Percentiles rank a stretch among this genome's conserved stretches.
phyloP scores from a whole-genome alignment of 2,113 vertebrate genomes.

The Xenopus laevis region DNA sequence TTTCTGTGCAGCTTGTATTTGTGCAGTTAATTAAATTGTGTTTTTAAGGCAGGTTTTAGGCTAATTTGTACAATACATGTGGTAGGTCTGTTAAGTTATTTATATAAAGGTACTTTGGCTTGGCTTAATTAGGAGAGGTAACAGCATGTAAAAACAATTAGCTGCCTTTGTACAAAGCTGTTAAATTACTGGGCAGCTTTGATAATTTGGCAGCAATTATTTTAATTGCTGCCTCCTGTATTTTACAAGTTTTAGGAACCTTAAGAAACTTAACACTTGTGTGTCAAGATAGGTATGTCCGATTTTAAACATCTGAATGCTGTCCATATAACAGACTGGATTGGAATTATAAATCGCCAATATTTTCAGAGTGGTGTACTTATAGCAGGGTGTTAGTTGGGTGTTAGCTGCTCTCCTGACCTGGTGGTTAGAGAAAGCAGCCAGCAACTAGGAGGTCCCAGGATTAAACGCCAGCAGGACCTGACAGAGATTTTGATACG shows the following conservation, averaged over 20 bases:
- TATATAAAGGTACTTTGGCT: slow-evolving; percentile 16
- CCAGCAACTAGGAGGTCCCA: too few species aligned
- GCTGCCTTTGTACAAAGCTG: slow-evolving; percentile 17
- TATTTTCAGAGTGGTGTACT: too few species aligned
- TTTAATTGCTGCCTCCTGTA: slow-evolving; percentile 24
- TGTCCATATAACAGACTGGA: too few species aligned
- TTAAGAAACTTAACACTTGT: background rate
- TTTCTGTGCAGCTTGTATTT: slow-evolving; percentile 11
- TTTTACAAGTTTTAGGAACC: background rate
- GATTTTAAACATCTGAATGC: too few species aligned
- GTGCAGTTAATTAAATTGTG: slow-evolving; percentile 23
- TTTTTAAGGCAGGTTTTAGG: slow-evolving; percentile 32
- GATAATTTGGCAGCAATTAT: slow-evolving; percentile 30
- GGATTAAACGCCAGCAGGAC: too few species aligned
- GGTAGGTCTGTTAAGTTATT: slow-evolving; percentile 20
- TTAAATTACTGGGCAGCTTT: background rate
- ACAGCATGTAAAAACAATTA: slow-evolving; percentile 33
- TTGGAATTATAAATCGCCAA: too few species aligned
- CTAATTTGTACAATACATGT: slow-evolving; percentile 31
- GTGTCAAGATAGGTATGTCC: too few species aligned
- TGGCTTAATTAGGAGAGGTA: slow-evolving; percentile 38
- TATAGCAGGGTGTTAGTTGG: too few species aligned
- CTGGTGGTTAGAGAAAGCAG: too few species aligned
- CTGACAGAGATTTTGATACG: too few species aligned
- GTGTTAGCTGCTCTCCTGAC: too few species aligned